Conservation (phyloP, 1,140 invertebrate genomes). For the Planococcus citri region DNA sequence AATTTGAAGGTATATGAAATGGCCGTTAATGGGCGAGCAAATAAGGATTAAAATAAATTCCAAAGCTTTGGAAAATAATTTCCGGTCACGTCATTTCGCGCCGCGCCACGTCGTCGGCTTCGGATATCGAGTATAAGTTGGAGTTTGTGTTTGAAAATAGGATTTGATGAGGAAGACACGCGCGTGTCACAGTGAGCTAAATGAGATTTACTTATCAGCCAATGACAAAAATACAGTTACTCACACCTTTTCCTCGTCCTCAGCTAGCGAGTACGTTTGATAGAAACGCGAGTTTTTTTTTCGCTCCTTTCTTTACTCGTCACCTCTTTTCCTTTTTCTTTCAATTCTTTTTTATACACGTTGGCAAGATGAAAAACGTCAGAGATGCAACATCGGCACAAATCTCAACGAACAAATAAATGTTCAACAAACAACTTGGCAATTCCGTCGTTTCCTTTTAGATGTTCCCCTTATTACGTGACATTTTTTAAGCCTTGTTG, state of each 20-base stretch:
- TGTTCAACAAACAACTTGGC: conserved; percentile 1
- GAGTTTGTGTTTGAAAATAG: neutral
- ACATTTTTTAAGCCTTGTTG: neutral
- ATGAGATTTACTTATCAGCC: conserved; percentile 1
- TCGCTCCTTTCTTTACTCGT: too few species aligned
- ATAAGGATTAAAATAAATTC: conserved; percentile 4
- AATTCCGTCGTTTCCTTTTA: neutral
- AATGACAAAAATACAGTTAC: neutral
- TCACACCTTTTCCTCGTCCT: neutral
- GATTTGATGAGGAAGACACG: neutral
- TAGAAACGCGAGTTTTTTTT: too few species aligned
- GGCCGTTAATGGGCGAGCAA: neutral
- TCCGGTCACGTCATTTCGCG: neutral
- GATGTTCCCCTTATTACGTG: neutral
- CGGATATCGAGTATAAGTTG: neutral
- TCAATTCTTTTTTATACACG: neutral
- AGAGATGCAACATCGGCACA: conserved; percentile 5
- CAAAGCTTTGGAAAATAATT: neutral
- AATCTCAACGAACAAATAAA: conserved; percentile 6
- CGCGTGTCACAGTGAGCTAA: neutral
- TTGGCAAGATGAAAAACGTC: neutral
- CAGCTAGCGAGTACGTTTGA: neutral
- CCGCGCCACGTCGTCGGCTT: too few species aligned
- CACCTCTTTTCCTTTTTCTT: neutral
- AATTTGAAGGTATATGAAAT: too few species aligned